A percentile compares a stretch with the other conserved stretches of the same genome.
Conservation (phyloP, 1,140 invertebrate genomes). For the Eulimnadia texana region DNA sequence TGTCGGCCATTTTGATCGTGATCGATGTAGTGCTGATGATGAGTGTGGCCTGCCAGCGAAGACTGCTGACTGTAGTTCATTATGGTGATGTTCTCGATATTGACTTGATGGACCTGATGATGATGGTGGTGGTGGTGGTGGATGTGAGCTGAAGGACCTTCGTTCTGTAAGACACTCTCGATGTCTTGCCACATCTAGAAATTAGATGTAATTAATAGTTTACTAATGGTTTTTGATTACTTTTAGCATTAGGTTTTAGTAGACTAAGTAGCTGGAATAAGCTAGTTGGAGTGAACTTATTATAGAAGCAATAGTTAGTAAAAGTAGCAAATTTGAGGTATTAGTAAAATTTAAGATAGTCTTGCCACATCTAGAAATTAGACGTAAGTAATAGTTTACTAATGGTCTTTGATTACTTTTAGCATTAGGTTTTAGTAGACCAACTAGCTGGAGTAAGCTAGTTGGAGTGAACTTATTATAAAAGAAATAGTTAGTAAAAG, state of each 20-base stretch:
- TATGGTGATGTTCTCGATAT: background rate
- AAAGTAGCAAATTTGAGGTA: background rate
- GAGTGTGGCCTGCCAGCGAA: background rate
- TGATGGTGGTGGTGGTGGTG: background rate
- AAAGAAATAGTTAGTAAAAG: background rate
- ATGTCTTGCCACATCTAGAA: slow-evolving; percentile 38
- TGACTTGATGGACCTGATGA: background rate
- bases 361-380: slow-evolving; percentile 34
- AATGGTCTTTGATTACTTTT: no score
- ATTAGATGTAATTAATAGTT: background rate
- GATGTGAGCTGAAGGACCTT: slow-evolving; percentile 19
- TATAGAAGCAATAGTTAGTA: background rate
- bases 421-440: no score
- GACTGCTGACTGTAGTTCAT: background rate
- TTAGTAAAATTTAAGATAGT: slow-evolving; percentile 17
- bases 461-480: no score
- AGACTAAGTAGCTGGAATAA: no score
- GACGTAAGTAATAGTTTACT: background rate
- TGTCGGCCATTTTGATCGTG: background rate
- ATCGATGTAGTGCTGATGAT: background rate
- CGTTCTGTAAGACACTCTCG: slow-evolving; percentile 32
- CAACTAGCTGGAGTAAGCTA: no score
- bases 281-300: no score
- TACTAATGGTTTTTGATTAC: no score
- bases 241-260: no score